phyloP scores from a whole-genome alignment of 2,888 invertebrate genomes.

The Prosopocoilus inquinatus region DNA sequence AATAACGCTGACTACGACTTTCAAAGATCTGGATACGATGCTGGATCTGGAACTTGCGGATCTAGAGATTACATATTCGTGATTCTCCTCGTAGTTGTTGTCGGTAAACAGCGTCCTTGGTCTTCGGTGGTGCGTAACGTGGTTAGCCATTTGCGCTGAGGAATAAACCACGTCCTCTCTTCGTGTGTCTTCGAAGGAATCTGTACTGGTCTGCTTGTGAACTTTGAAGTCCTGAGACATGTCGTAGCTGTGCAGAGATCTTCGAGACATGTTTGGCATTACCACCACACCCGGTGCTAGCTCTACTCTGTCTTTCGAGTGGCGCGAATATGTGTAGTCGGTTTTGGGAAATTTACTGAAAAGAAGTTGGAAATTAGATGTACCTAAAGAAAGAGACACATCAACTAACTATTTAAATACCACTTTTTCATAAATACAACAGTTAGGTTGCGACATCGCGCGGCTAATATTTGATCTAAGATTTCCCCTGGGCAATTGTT shows the following conservation, averaged over 20 bases:
- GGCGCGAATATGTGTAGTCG: constrained; percentile 83
- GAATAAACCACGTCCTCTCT: constrained; percentile 4
- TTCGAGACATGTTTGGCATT: constrained; percentile 88
- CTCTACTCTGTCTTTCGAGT: constrained; percentile 79
- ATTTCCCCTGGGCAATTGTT: too few species aligned
- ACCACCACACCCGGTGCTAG: constrained; percentile 76
- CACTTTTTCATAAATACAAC: too few species aligned
- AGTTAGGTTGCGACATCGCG: too few species aligned
- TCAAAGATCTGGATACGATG: constrained; percentile 18
- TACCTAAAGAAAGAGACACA: not conserved
- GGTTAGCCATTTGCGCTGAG: not conserved
- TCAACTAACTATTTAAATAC: not conserved
- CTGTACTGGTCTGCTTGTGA: constrained; percentile 43
- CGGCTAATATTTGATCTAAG: too few species aligned
- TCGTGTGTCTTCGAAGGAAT: constrained; percentile 15
- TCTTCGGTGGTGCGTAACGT: constrained; percentile 8
- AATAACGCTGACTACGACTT: constrained; percentile 24
- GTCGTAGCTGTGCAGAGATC: constrained; percentile 54
- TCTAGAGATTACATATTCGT: constrained; percentile 8
- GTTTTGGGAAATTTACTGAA: constrained; percentile 85
- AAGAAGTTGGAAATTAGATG: too few species aligned
- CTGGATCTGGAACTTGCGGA: constrained; percentile 1
- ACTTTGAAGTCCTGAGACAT: constrained; percentile 22
- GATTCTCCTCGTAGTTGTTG: constrained; percentile 27
- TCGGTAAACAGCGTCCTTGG: constrained; percentile 26